Evolutionary conservation across 2,888 invertebrate genomes (phyloP), one percentile per base, ranked within the genome.

Genomic region (Rhagium mordax): DNA sequence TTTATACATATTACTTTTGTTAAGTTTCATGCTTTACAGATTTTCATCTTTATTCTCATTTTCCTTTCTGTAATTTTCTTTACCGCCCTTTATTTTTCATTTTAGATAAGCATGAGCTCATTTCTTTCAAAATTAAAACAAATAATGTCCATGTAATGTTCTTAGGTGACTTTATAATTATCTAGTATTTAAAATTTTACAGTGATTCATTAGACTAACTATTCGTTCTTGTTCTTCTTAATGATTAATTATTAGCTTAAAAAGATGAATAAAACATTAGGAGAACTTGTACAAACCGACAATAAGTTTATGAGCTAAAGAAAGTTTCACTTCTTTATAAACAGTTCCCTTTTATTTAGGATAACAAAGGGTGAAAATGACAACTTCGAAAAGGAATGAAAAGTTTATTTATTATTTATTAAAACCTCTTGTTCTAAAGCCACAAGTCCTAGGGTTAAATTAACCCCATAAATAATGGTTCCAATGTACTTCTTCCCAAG

Each of bases 21-120:
- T 53, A 53, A 53, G 21, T 21, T 53, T 21, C 21, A 53, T 41
- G n/a, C 41, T 41, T 41, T 41, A 24, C 53, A 53, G 53, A 53
- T 53, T 53, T 53, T 53, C 21, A 53, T 53, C 53, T 53, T 53
- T 53, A 53, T 53, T 53, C 21, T 13, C 20, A 53, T 53, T 53
- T 53, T 53, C 53, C 53, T 53, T 53, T 53, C 53, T 20, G 13
- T 21, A 20, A 21, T 53, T 53, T 53, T 24, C 53, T 21, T 53
- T 53, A 13, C 53, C 21, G 21, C 20, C 53, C 4, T 53, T 53
- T 21, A 21, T 8, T 24, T 20, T 20, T 24, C 21, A 53, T 53
- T 53, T 53, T 3, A 21, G 20, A 24, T 21, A 53, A 21, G 21
- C 53, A 24, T 20, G 20, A 53, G 21, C 4, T n/a, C 41, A 41